A percentile compares a stretch with the other conserved stretches of the same genome.
These are phyloP conservation scores for Eleginops maclovinus DNA, from an alignment of 2,113 vertebrate genomes.

Conservation along the genomic window DNA sequence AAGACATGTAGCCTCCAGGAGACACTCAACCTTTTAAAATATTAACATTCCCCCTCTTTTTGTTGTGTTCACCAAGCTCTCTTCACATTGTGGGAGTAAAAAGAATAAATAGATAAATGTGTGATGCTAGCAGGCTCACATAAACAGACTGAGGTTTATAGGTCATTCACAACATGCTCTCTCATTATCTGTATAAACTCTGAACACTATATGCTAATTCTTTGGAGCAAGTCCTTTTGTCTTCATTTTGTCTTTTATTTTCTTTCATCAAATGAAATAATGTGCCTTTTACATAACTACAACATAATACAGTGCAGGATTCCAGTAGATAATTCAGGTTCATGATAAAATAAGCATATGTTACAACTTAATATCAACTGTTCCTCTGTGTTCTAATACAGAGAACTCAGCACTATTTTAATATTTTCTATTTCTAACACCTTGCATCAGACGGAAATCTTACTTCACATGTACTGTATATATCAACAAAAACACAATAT, in stretches of 20 bases:
- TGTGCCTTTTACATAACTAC: neutral
- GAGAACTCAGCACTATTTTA: no score
- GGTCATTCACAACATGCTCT: conserved; percentile 15
- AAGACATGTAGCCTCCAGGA: conserved; percentile 46
- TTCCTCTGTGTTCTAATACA: no score
- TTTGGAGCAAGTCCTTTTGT: neutral
- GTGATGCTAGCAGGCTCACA: conserved; percentile 26
- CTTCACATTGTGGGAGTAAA: neutral
- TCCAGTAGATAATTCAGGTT: no score
- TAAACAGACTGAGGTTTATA: conserved; percentile 1
- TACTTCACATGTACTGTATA: no score
- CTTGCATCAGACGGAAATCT: no score
- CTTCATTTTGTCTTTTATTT: neutral
- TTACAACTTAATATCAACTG: no score
- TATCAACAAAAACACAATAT: no score
- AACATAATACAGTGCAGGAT: no score
- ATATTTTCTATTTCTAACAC: no score
- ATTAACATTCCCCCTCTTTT: conserved; percentile 52
- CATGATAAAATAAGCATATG: no score
- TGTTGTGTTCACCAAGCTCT: conserved; percentile 15
- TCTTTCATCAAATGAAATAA: neutral
- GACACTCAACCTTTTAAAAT: conserved; percentile 69
- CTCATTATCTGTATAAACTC: no score
- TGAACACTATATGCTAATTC: neutral
- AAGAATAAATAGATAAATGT: conserved; percentile 26